These are phyloP conservation scores for Pogonomyrmex californicus DNA, from an alignment of 1,140 invertebrate genomes.

Conservation along the genomic window DNA sequence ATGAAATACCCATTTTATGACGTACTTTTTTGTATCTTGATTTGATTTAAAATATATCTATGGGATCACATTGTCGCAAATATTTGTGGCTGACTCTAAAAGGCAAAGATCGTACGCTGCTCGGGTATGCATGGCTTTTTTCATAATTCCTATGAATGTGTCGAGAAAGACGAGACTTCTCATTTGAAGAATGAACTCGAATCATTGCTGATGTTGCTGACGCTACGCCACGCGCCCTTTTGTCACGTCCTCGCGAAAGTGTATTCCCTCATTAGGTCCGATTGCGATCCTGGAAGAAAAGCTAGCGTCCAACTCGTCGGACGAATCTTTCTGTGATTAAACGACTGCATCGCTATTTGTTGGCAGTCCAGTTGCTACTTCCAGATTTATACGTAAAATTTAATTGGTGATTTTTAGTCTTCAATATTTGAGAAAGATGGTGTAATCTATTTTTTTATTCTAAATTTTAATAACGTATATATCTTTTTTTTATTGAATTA, in stretches of 20 bases:
- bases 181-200: slow-evolving; percentile 78
- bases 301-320: slow-evolving; percentile 29
- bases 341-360: slow-evolving; percentile 30
- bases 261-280: slow-evolving; percentile 73
- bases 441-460: neutral
- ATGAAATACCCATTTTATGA: neutral
- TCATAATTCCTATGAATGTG: slow-evolving; percentile 18
- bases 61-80: neutral
- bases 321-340: slow-evolving; percentile 57
- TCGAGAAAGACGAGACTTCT: slow-evolving; percentile 62
- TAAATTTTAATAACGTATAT: neutral
- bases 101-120: neutral
- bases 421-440: neutral
- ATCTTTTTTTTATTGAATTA: neutral
- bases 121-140: slow-evolving; percentile 57
- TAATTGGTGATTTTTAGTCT: neutral
- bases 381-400: neutral
- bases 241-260: slow-evolving; percentile 74
- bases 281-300: slow-evolving; percentile 66
- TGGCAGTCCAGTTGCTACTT: slow-evolving; percentile 26
- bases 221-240: slow-evolving; percentile 64
- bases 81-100: neutral
- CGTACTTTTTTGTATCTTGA: neutral
- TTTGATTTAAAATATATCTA: neutral
- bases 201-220: slow-evolving; percentile 70